Evolutionary conservation across 2,113 vertebrate genomes (phyloP).

Genomic region (Dasyurus viverrinus): DNA sequence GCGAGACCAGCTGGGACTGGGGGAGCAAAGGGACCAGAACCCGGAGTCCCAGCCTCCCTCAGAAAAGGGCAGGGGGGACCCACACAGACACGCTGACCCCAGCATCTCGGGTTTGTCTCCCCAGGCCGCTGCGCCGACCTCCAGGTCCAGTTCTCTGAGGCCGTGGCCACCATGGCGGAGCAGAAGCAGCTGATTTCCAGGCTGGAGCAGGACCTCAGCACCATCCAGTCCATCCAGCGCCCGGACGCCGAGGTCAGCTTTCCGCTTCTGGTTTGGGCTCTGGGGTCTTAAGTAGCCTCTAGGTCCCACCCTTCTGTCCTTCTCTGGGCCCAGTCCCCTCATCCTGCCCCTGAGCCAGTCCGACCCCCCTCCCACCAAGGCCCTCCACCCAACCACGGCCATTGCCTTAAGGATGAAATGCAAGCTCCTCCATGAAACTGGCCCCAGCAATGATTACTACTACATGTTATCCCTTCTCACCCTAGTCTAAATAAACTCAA

Average conservation of each 20-base stretch:
- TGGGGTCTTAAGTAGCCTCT: background rate
- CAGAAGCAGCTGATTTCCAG: slow-evolving; percentile 95
- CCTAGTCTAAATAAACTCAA: background rate
- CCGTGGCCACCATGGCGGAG: slow-evolving; percentile 83
- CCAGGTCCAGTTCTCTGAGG: slow-evolving; percentile 90
- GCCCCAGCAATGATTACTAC: background rate
- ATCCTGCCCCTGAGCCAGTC: too few species aligned
- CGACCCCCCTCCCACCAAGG: background rate
- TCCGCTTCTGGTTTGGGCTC: background rate
- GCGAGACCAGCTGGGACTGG: background rate
- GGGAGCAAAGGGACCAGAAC: background rate
- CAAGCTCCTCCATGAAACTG: background rate
- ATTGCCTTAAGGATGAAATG: background rate
- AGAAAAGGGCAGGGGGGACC: background rate
- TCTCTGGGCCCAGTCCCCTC: background rate
- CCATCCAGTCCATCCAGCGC: slow-evolving; percentile 89
- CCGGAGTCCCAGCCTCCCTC: background rate
- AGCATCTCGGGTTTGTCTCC: background rate
- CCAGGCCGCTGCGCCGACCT: slow-evolving; percentile 92
- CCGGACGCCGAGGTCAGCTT: slow-evolving; percentile 91
- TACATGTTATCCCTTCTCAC: background rate
- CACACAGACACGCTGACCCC: background rate
- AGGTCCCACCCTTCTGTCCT: background rate
- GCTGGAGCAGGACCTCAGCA: slow-evolving; percentile 96
- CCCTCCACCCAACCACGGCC: background rate